Base-by-base conservation (phyloP, 2,113 vertebrate genomes). In the Rissa tridactyla region DNA sequence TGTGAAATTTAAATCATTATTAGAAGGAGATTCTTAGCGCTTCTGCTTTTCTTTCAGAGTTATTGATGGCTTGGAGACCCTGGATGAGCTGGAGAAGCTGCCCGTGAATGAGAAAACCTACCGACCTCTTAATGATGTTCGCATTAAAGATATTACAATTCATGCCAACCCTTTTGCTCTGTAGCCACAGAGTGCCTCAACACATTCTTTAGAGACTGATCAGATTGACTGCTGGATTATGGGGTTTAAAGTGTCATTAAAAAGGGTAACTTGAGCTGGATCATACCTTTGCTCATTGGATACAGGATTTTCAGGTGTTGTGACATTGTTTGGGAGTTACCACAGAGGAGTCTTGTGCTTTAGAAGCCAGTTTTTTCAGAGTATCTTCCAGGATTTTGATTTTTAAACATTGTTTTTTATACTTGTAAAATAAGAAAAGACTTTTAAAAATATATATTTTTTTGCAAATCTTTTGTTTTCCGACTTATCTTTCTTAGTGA, bases 101-200 rank as follows among this genome's bases (percentile, higher is more conserved):
- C 99, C 99, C 0, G 98, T 99, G 55, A 99, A 99, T 93, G 99
- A 99, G 91, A 99, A 99, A 98, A 99, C 99, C 1, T 99, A 99
- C 80, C 98, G 99, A 42, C 99, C 99, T 30, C 97, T 99, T 72
- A 99, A 98, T 49, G 99, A 99, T 64, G 98, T 98, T 38, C 98
- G 89, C 62, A 99, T 99, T 95, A 99, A 99, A 96, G 99, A 99
- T 47, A 97, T 99, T 90, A 99, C 99, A 42, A 98, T 99, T 87
- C 99, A 99, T 40, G 99, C 99, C 79, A 99, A 99, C 81, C 99
- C 99, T 44, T 99, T 99, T 97, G 99, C 99, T 81, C 97, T 97
- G 68, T 99, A 99, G 94, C 94, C 86, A 5, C 57, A 54, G 69
- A 58, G 44, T 64, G n/a, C 60, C 36, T 44, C 12, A 13, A 40